phyloP scores from a whole-genome alignment of 2,797 vertebrate species.

The Halcyon badia region DNA sequence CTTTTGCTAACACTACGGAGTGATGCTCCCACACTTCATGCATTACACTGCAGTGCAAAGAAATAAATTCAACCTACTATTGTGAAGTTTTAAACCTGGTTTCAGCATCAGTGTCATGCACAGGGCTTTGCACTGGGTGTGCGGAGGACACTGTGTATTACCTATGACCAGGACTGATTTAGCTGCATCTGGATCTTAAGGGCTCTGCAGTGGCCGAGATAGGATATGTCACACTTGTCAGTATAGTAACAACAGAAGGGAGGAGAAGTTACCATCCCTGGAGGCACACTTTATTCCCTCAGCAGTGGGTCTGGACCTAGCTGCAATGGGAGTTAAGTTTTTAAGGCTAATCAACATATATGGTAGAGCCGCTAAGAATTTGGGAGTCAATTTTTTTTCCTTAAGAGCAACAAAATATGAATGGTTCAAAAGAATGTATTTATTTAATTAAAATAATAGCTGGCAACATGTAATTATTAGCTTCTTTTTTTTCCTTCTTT shows the following conservation, averaged over 20 bases:
- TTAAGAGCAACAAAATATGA: background rate
- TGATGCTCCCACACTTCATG: background rate
- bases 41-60: background rate
- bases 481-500: background rate
- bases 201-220: background rate
- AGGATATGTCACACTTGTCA: background rate
- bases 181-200: background rate
- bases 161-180: background rate
- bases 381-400: background rate
- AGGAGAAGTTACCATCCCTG: background rate
- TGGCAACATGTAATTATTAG: background rate
- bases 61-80: background rate
- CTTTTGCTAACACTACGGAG: background rate
- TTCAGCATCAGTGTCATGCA: background rate
- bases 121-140: background rate
- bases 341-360: background rate
- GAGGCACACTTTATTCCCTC: background rate
- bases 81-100: background rate
- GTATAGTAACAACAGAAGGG: background rate
- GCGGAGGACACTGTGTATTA: background rate
- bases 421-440: background rate
- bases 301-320: background rate
- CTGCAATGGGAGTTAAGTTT: background rate
- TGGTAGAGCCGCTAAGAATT: background rate
- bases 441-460: background rate